phyloP scores from a whole-genome alignment of 2,113 vertebrate species.

The Grammomys surdaster region DNA sequence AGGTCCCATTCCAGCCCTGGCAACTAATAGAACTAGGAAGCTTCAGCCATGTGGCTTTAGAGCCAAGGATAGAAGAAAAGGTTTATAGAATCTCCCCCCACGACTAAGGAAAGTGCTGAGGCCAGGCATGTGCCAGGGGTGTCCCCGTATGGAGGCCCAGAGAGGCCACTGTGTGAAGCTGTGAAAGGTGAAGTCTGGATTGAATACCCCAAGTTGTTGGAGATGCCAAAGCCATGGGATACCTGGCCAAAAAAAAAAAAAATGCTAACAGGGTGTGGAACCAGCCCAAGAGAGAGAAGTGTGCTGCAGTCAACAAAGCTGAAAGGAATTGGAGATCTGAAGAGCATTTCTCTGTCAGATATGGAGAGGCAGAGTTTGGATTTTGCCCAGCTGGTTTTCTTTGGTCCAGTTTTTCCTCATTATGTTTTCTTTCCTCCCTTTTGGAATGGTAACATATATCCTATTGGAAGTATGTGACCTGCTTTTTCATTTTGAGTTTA shows the following conservation, averaged over 20 bases:
- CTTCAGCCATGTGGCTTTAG: background rate
- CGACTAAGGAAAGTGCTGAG: background rate
- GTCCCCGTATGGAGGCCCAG: background rate
- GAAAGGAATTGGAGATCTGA: background rate
- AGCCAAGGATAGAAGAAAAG: background rate
- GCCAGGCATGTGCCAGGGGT: background rate
- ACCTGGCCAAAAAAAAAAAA: no score
- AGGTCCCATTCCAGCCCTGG: background rate
- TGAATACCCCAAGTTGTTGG: background rate
- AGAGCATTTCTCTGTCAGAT: background rate
- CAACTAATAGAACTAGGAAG: background rate
- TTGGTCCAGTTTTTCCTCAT: background rate
- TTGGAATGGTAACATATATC: background rate
- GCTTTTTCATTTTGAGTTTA: background rate
- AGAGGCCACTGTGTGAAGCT: background rate
- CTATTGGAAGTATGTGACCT: background rate
- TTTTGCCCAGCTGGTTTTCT: background rate
- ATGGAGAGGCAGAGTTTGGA: background rate
- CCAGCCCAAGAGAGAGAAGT: background rate
- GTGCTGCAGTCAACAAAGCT: background rate
- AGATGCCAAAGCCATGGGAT: no score
- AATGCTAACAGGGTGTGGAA: background rate
- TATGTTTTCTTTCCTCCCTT: background rate
- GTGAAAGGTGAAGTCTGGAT: background rate
- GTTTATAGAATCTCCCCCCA: background rate